Conservation (phyloP, 2,797 vertebrate genomes). For the Perodicticus potto region DNA sequence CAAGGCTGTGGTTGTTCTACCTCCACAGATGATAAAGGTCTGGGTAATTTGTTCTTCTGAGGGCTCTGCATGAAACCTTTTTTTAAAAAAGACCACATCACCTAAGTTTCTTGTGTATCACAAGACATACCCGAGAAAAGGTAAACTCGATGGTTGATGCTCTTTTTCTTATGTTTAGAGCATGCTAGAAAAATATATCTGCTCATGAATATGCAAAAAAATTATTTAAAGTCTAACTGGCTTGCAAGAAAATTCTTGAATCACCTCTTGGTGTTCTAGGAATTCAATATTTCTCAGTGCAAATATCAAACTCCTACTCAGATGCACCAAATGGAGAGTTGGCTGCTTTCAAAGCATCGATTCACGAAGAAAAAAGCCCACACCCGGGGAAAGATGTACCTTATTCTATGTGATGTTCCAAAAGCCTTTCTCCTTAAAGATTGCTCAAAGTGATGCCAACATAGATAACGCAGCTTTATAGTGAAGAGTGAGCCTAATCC, state of each 20-base stretch:
- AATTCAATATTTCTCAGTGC: slow-evolving; percentile 69
- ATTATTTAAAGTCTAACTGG: slow-evolving; percentile 65
- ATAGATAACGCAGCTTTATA: neutral
- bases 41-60: neutral
- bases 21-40: neutral
- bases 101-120: neutral
- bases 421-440: slow-evolving; percentile 46
- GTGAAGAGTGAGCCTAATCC: neutral
- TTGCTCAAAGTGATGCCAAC: neutral
- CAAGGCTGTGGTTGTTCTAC: neutral
- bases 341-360: slow-evolving; percentile 60
- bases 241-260: slow-evolving; percentile 72
- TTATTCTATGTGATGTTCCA: slow-evolving; percentile 10
- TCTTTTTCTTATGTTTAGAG: slow-evolving; percentile 54
- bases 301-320: slow-evolving; percentile 76
- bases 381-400: neutral
- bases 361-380: slow-evolving; percentile 57
- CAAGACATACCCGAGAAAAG: neutral
- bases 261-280: slow-evolving; percentile 74
- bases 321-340: slow-evolving; percentile 63
- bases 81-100: neutral
- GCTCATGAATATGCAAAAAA: slow-evolving; percentile 61
- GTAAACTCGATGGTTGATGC: slow-evolving; percentile 26
- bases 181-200: slow-evolving; percentile 56
- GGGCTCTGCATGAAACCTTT: neutral